phyloP scores from a whole-genome alignment of 2,797 vertebrate species.

The Australoheros facetus region DNA sequence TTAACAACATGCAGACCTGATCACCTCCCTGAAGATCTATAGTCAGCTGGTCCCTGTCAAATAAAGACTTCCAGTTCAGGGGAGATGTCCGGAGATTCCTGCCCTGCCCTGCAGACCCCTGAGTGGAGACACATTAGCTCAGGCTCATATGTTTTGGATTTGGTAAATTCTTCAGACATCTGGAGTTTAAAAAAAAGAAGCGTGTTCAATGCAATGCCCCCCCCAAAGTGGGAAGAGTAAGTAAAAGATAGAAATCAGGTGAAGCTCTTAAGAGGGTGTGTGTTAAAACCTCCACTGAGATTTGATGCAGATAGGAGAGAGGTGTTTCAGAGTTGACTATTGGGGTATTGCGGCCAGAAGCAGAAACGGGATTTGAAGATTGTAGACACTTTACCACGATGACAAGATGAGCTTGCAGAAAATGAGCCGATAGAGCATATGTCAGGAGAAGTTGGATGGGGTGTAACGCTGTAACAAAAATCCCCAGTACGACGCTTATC shows the following conservation, averaged over 20 bases:
- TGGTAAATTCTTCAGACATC: constrained; percentile 2
- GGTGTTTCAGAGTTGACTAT: background rate
- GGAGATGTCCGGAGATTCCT: constrained; percentile 43
- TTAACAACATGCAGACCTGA: constrained; percentile 43
- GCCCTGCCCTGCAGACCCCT: constrained; percentile 43
- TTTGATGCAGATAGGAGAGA: constrained; percentile 14
- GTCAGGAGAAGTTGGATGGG: constrained; percentile 14
- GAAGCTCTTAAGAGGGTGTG: background rate
- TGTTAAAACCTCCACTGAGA: constrained; percentile 13
- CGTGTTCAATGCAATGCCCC: background rate
- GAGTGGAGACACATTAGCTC: constrained; percentile 16
- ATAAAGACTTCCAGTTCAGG: constrained; percentile 51
- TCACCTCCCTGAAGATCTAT: constrained; percentile 14
- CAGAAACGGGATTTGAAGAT: constrained; percentile 5
- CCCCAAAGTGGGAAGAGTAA: background rate
- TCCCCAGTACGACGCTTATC: constrained; percentile 35
- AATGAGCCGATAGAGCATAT: constrained; percentile 6
- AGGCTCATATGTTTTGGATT: constrained; percentile 61
- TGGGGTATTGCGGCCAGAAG: background rate
- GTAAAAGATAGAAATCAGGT: constrained; percentile 22
- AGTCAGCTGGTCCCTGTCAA: constrained; percentile 34
- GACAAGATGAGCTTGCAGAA: constrained; percentile 45
- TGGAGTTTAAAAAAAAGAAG: background rate
- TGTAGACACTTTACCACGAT: constrained; percentile 18
- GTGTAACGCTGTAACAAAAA: background rate